phyloP scores from a whole-genome alignment of 1,140 invertebrate genomes.

The Neotoxoptera formosana region DNA sequence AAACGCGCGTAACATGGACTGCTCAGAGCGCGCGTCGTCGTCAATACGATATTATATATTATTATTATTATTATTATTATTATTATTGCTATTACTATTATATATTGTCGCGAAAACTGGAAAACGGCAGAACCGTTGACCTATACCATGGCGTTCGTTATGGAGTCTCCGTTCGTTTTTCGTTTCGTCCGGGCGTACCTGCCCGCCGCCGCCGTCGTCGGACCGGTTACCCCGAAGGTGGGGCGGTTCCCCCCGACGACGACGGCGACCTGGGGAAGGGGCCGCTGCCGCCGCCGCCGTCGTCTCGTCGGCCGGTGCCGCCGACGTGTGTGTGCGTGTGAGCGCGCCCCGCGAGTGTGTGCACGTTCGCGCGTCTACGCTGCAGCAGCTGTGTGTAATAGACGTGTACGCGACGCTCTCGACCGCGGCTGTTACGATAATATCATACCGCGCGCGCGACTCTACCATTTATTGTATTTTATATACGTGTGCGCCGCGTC shows the following conservation, averaged over 20 bases:
- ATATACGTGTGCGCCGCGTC: neutral
- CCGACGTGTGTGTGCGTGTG: neutral
- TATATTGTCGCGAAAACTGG: slow-evolving; percentile 32
- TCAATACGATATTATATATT: neutral
- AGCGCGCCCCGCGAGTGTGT: neutral
- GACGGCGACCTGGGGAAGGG: neutral
- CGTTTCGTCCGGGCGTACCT: neutral
- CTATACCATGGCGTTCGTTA: slow-evolving; percentile 39
- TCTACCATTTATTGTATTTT: neutral
- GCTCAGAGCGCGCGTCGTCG: neutral
- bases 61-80: neutral
- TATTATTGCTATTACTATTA: slow-evolving; percentile 14
- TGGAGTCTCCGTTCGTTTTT: slow-evolving; percentile 27
- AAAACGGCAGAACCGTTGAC: slow-evolving; percentile 41
- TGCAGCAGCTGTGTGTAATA: neutral
- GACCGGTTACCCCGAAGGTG: slow-evolving; percentile 52
- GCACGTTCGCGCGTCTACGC: neutral
- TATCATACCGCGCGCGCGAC: neutral
- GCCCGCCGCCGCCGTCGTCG: neutral
- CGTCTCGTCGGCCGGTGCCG: neutral
- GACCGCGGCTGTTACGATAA: neutral
- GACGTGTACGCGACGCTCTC: neutral
- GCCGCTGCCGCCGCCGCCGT: neutral
- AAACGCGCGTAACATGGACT: neutral
- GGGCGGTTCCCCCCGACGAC: slow-evolving; percentile 22